A percentile compares a stretch with the other conserved stretches of the same genome.
These are phyloP conservation scores for Dryocosmus kuriphilus DNA, from an alignment of 2,888 invertebrate species.

Conservation along the genomic window DNA sequence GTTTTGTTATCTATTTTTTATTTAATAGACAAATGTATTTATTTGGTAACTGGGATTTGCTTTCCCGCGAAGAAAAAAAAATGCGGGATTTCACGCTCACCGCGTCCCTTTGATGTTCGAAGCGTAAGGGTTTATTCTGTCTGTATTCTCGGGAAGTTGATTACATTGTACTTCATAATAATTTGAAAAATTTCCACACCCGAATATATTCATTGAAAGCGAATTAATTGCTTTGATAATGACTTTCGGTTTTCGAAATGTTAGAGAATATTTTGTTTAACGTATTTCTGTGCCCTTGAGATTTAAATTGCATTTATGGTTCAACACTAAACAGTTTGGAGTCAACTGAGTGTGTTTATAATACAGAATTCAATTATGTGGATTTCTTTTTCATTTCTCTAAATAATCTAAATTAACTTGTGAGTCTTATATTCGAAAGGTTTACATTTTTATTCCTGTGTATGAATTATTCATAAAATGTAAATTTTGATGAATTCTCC, in stretches of 20 bases:
- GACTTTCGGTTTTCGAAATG: too few relatives aligned
- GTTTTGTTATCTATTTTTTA: background rate
- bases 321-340: background rate
- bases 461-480: too few relatives aligned
- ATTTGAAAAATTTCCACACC: background rate
- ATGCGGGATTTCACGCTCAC: slow-evolving; percentile 18
- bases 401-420: too few relatives aligned
- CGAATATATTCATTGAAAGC: background rate
- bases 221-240: background rate
- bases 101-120: slow-evolving; percentile 4
- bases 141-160: background rate
- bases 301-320: background rate
- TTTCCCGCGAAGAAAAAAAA: background rate
- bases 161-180: background rate
- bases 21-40: too few relatives aligned
- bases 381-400: too few relatives aligned
- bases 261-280: background rate
- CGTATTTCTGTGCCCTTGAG: background rate
- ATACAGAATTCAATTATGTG: background rate
- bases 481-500: too few relatives aligned
- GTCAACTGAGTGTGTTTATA: background rate
- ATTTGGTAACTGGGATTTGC: background rate
- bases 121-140: background rate
- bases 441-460: too few relatives aligned
- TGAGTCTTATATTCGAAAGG: too few relatives aligned